Percentiles rank a stretch among this genome's conserved stretches.
Evolutionary conservation across 2,888 invertebrate species (phyloP).

Genomic region (Resseliella maxima): DNA sequence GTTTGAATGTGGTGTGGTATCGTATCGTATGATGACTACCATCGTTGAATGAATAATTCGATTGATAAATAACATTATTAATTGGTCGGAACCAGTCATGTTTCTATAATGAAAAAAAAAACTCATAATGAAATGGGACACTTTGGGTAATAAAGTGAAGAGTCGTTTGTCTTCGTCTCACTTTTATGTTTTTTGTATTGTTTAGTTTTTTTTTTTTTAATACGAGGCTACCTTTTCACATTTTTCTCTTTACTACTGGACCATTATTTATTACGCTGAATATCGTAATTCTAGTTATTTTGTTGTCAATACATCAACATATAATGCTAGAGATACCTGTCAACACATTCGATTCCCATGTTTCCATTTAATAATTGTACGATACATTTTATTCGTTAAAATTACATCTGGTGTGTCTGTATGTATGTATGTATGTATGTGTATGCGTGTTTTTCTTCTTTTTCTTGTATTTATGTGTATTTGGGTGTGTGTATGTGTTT

Average conservation of each 20-base stretch:
- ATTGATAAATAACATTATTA: no score
- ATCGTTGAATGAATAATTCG: no score
- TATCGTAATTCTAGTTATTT: conserved; percentile 3
- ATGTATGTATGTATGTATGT: neutral
- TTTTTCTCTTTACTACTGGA: neutral
- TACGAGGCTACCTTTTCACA: neutral
- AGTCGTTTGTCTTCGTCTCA: neutral
- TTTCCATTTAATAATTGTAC: conserved; percentile 9
- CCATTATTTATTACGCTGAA: conserved; percentile 3
- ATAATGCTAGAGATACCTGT: conserved; percentile 24
- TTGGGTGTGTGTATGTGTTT: neutral
- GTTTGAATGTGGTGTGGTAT: no score
- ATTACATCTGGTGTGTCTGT: neutral
- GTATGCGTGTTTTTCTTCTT: neutral
- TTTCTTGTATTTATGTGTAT: neutral
- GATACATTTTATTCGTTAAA: neutral
- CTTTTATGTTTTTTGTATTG: neutral
- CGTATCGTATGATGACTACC: no score
- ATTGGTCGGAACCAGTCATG: no score
- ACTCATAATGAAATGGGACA: neutral
- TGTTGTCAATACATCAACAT: neutral
- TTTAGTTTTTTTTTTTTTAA: neutral
- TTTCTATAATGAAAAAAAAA: no score
- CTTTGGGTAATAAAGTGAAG: neutral
- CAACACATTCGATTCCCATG: neutral